A percentile compares a stretch with the other conserved stretches of the same genome.
Evolutionary conservation across 2,113 vertebrate species (phyloP).

Genomic region (Perca fluviatilis): DNA sequence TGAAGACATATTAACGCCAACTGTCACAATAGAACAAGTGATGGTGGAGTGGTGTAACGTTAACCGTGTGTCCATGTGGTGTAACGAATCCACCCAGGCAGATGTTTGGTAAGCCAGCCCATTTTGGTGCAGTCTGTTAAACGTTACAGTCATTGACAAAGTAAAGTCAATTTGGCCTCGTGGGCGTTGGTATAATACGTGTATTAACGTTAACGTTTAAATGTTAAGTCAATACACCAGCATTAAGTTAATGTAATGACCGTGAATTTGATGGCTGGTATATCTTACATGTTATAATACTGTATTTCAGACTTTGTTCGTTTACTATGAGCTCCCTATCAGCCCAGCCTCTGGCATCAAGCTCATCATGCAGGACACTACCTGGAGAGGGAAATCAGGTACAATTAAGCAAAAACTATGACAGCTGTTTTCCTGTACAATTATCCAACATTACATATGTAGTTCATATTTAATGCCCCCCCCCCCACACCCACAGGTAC

Average conservation of each 20-base stretch:
- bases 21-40: not conserved
- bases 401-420: slow-evolving; percentile 11
- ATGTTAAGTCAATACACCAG: not conserved
- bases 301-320: slow-evolving; percentile 56
- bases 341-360: slow-evolving; percentile 83
- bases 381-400: slow-evolving; percentile 90
- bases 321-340: slow-evolving; percentile 89
- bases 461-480: not conserved
- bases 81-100: not conserved
- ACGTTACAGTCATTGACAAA: no score
- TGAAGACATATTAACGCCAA: not conserved
- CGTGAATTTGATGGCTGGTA: not conserved
- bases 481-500: slow-evolving; percentile 81
- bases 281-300: not conserved
- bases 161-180: not conserved
- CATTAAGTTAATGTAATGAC: not conserved
- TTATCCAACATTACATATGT: not conserved
- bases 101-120: not conserved
- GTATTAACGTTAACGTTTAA: no score
- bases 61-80: no score
- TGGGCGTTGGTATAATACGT: not conserved
- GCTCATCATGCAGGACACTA: slow-evolving; percentile 85
- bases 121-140: not conserved
- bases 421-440: not conserved
- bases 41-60: not conserved